Percentiles rank a stretch among this genome's conserved stretches.
Evolutionary conservation across 2,888 invertebrate genomes (phyloP).

Genomic region (Parnassius mnemosyne): DNA sequence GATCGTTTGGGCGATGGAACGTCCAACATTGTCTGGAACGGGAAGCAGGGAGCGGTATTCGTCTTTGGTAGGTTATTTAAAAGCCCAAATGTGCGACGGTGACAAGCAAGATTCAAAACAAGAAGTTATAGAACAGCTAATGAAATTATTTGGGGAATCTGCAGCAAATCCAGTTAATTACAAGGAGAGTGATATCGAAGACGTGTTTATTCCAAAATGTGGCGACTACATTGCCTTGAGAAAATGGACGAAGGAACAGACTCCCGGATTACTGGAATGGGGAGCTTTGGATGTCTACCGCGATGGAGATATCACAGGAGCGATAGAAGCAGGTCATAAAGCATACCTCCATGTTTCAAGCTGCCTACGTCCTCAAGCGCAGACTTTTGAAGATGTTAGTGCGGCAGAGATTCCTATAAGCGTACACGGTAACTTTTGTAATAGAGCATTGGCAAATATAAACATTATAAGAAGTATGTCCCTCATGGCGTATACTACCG

Average conservation of each 20-base stretch:
- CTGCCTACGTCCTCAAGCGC: slow-evolving; percentile 65
- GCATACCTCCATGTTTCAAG: slow-evolving; percentile 61
- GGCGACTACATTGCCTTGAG: slow-evolving; percentile 64
- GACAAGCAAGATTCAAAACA: slow-evolving; percentile 39
- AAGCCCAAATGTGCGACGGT: slow-evolving; percentile 44
- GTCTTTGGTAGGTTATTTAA: slow-evolving; percentile 58
- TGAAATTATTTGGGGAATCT: slow-evolving; percentile 58
- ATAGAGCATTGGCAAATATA: slow-evolving; percentile 43
- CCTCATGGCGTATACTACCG: slow-evolving; percentile 42
- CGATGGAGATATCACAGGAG: slow-evolving; percentile 66
- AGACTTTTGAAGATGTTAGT: slow-evolving; percentile 58
- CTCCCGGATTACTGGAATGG: slow-evolving; percentile 57
- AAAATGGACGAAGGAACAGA: slow-evolving; percentile 38
- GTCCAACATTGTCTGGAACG: slow-evolving; percentile 53
- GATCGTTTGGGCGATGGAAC: slow-evolving; percentile 72
- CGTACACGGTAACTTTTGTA: slow-evolving; percentile 39
- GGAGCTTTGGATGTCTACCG: slow-evolving; percentile 67
- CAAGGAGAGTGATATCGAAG: slow-evolving; percentile 52
- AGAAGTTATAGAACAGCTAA: slow-evolving; percentile 60
- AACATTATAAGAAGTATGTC: slow-evolving; percentile 47
- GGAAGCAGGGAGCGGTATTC: slow-evolving; percentile 50
- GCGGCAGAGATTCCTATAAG: slow-evolving; percentile 43
- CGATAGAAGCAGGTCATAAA: slow-evolving; percentile 66
- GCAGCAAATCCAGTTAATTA: slow-evolving; percentile 58
- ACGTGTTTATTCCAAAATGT: slow-evolving; percentile 61